These are phyloP conservation scores for Ctenicera cuprea DNA, from an alignment of 2,888 invertebrate genomes.

Conservation along the genomic window DNA sequence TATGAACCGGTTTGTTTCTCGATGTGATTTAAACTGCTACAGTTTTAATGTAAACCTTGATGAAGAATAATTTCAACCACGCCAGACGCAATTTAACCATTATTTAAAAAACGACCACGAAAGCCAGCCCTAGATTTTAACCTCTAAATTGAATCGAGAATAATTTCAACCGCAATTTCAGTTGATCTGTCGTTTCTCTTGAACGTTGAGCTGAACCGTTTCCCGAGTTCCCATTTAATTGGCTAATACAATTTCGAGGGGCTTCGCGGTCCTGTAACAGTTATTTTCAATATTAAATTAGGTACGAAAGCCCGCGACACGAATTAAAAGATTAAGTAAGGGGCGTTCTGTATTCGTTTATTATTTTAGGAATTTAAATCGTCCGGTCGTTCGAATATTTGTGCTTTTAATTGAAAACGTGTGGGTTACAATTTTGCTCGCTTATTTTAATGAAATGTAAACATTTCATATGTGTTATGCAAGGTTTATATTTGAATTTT, in stretches of 20 bases:
- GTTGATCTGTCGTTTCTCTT: constrained; percentile 22
- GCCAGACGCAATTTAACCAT: constrained; percentile 45
- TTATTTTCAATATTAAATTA: constrained; percentile 43
- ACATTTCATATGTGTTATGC: constrained; percentile 65
- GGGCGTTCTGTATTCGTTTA: constrained; percentile 53
- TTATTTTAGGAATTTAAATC: constrained; percentile 64
- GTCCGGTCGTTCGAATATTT: constrained; percentile 63
- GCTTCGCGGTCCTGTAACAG: constrained; percentile 5
- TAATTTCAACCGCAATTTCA: constrained; percentile 26
- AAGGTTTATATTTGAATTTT: constrained; percentile 64
- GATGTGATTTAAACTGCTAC: constrained; percentile 44
- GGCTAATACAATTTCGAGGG: constrained; percentile 41
- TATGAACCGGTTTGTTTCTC: constrained; percentile 49
- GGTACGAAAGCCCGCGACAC: constrained; percentile 32
- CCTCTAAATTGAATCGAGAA: constrained; percentile 36
- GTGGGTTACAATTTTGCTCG: constrained; percentile 69
- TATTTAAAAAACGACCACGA: constrained; percentile 38
- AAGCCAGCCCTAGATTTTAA: constrained; percentile 25
- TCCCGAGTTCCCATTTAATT: constrained; percentile 21
- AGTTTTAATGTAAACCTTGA: constrained; percentile 45
- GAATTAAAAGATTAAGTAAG: constrained; percentile 52
- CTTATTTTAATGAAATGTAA: constrained; percentile 72
- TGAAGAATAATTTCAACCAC: constrained; percentile 44
- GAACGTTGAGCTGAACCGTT: background rate
- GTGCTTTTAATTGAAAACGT: constrained; percentile 71